phyloP scores from a whole-genome alignment of 1,140 invertebrate species.

The Lethrus apterus region DNA sequence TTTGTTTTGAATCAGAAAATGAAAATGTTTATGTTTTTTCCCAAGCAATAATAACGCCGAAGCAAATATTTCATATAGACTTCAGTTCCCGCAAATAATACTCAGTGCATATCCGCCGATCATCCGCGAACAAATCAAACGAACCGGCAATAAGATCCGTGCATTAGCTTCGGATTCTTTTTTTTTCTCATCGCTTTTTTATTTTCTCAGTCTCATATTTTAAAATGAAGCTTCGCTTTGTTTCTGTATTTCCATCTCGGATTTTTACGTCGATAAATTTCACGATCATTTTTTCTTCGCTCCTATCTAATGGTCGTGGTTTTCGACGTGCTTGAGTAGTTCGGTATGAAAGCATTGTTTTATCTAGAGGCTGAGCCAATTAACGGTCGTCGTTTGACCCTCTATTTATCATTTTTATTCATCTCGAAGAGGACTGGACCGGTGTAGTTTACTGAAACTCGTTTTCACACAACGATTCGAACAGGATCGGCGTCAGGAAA shows the following conservation, averaged over 20 bases:
- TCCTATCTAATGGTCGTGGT: conserved; percentile 9
- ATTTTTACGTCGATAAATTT: conserved; percentile 10
- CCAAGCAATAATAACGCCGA: too few relatives aligned
- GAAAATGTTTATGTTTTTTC: too few relatives aligned
- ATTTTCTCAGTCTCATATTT: conserved; percentile 8
- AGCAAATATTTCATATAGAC: too few relatives aligned
- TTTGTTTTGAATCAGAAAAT: too few relatives aligned
- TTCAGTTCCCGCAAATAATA: too few relatives aligned
- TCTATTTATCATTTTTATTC: conserved; percentile 13
- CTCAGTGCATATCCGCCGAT: too few relatives aligned
- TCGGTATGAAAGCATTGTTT: conserved; percentile 8
- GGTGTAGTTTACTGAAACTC: conserved; percentile 5
- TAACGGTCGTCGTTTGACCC: conserved; percentile 11
- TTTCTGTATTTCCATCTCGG: conserved; percentile 6
- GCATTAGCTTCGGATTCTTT: background rate
- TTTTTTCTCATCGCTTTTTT: conserved; percentile 1
- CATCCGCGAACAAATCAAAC: conserved; percentile 10
- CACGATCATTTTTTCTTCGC: conserved; percentile 11
- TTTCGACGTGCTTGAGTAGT: conserved; percentile 10
- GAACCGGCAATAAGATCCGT: conserved; percentile 8
- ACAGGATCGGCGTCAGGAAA: too few relatives aligned
- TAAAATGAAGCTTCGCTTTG: conserved; percentile 7
- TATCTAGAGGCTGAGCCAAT: conserved; percentile 8
- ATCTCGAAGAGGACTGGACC: conserved; percentile 1
- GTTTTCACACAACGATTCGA: too few relatives aligned